Evolutionary conservation across 2,888 invertebrate species (phyloP).

Genomic region (Gryllus longicercus): DNA sequence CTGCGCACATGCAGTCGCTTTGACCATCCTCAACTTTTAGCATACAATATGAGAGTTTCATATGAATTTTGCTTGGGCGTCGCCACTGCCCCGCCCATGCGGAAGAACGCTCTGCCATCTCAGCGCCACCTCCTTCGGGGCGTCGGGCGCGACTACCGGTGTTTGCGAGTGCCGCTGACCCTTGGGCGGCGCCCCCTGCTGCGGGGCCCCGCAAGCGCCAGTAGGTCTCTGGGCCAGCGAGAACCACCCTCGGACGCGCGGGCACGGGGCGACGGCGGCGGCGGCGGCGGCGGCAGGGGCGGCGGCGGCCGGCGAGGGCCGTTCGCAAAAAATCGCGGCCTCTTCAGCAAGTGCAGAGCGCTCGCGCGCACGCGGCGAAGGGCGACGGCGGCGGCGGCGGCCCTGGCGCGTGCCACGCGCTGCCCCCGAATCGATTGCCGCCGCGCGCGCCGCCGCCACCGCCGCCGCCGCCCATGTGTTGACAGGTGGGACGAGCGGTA

Average conservation of each 20-base stretch:
- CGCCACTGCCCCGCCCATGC: too few relatives aligned
- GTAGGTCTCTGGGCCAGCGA: too few relatives aligned
- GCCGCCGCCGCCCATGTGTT: not conserved
- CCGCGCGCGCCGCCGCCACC: not conserved
- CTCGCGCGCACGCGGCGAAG: not conserved
- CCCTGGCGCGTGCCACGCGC: not conserved
- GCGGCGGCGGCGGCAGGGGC: not conserved
- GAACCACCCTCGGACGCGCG: not conserved
- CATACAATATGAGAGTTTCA: too few relatives aligned
- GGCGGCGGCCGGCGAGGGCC: not conserved
- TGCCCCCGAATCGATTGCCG: not conserved
- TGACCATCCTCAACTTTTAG: too few relatives aligned
- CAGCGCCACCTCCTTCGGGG: too few relatives aligned
- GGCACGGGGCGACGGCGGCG: not conserved
- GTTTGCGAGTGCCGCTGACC: too few relatives aligned
- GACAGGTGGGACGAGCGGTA: not conserved
- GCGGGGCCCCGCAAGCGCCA: too few relatives aligned
- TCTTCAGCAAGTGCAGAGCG: not conserved
- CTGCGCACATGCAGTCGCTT: too few relatives aligned
- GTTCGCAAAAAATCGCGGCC: not conserved
- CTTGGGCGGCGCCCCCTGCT: too few relatives aligned
- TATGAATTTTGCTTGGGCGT: too few relatives aligned
- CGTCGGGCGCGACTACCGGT: too few relatives aligned
- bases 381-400: not conserved
- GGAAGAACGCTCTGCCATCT: too few relatives aligned